These are phyloP conservation scores for Cordilura impudica DNA, from an alignment of 2,888 invertebrate genomes.

Conservation along the genomic window DNA sequence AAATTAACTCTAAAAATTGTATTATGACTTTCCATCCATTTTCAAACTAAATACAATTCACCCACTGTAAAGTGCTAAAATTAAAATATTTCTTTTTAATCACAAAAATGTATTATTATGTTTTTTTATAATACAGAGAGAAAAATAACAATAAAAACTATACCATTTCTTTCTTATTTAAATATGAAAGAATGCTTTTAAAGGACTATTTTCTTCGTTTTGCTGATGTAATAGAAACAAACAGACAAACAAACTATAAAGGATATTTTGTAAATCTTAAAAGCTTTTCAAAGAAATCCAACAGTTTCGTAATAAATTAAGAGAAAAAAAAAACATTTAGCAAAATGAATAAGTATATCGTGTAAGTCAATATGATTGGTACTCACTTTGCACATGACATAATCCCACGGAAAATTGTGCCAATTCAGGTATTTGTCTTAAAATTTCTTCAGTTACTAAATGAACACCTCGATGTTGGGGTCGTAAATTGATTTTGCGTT, in stretches of 20 bases:
- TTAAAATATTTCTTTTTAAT: conserved; percentile 17
- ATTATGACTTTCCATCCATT: too few species aligned
- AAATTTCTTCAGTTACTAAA: conserved; percentile 97
- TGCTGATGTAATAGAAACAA: not conserved
- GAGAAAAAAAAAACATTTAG: not conserved
- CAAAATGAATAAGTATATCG: not conserved
- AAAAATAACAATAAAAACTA: conserved; percentile 2
- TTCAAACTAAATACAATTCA: too few species aligned
- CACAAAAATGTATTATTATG: conserved; percentile 9
- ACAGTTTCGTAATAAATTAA: not conserved
- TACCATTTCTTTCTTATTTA: not conserved
- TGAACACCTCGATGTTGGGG: conserved; percentile 98
- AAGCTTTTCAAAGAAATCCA: not conserved
- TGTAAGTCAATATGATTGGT: too few species aligned
- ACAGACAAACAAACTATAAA: not conserved
- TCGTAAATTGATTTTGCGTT: conserved; percentile 96
- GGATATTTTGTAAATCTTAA: not conserved
- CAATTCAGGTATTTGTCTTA: conserved; percentile 95
- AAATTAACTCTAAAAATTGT: too few species aligned
- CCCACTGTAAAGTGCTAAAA: not conserved
- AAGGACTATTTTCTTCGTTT: not conserved
- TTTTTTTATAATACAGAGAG: not conserved
- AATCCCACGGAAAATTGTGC: conserved; percentile 96
- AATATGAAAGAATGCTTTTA: conserved; percentile 4
- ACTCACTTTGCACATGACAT: conserved; percentile 98